Conservation (phyloP, 2,113 vertebrate species). For the Pao palembangensis region DNA sequence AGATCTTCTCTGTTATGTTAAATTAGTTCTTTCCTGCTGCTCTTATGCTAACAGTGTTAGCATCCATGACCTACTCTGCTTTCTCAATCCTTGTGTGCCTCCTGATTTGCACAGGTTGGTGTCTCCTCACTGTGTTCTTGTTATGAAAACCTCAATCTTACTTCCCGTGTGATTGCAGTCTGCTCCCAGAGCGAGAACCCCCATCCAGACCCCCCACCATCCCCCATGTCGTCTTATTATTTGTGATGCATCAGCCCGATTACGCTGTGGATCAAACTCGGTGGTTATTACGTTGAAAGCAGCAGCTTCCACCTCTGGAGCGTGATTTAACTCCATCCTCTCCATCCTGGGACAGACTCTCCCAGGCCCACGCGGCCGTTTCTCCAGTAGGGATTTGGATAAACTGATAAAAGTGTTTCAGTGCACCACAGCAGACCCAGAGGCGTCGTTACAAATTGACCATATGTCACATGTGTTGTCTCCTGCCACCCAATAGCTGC, state of each 20-base stretch:
- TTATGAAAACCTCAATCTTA: constrained; percentile 25
- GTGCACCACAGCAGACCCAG: too few relatives aligned
- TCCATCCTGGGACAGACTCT: not conserved
- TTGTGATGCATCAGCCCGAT: constrained; percentile 46
- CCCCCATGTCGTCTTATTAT: constrained; percentile 47
- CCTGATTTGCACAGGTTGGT: not conserved
- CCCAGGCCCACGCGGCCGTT: too few relatives aligned
- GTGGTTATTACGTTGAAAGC: constrained; percentile 29
- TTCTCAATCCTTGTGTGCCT: not conserved
- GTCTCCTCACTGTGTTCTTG: constrained; percentile 1
- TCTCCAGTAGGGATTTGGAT: too few relatives aligned
- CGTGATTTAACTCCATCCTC: constrained; percentile 19
- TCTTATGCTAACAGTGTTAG: not conserved
- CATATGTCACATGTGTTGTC: too few relatives aligned
- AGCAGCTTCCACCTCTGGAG: constrained; percentile 37
- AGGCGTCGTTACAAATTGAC: too few relatives aligned
- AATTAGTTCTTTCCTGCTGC: constrained; percentile 14
- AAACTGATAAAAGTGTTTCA: too few relatives aligned
- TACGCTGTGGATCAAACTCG: constrained; percentile 41
- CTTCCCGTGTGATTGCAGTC: constrained; percentile 29
- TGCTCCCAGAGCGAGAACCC: constrained; percentile 5
- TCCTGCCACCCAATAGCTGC: too few relatives aligned
- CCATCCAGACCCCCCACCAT: constrained; percentile 26
- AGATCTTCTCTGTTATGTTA: constrained; percentile 6
- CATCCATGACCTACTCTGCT: constrained; percentile 11